Evolutionary conservation across 2,797 vertebrate genomes (phyloP), one percentile per base, ranked within the genome.

Genomic region (Gambusia yucatana): DNA sequence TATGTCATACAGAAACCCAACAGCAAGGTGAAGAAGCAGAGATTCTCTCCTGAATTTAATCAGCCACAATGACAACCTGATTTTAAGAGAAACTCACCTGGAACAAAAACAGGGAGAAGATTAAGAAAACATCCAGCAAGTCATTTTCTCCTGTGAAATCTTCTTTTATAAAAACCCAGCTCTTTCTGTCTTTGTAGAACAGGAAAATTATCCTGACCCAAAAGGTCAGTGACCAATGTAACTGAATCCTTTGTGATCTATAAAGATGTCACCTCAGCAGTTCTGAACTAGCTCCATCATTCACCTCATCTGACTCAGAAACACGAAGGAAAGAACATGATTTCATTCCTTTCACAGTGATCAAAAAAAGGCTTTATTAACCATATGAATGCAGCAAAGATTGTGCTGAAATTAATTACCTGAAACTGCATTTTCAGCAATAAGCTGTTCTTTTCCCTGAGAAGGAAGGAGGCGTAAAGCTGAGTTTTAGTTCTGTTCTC

Each of bases 401-500:
- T 39, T 2, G 8, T 43, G 8, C 30, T 67, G 14, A 76, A 78
- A 69, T 73, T 39, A 46, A 70, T 47, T 44, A 1, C 10, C 63
- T 41, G 79, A 84, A 78, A 76, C 61, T 84, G 81, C 77, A 77
- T 85, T 72, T 84, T 59, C 79, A 43, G 52, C 76, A 80, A 13
- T 52, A 77, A 85, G 72, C 71, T 80, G 69, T 80, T 76, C 50
- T 79, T 71, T 39, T 77, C 43, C 48, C 61, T 17, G n/a, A 71
- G 33, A 81, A 83, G 59, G 43, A 89, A 79, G 41, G 69, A 77
- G 65, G 28, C 74, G 75, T 83, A 87, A 89, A 90, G 87, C 76
- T 75, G 13, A 65, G 13, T 77, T 89, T 88, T 88, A 87, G 33
- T 81, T 89, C 80, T 87, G 57, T 82, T 79, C 72, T 87, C 78